These are phyloP conservation scores for Icerya purchasi DNA, from an alignment of 2,888 invertebrate genomes.

Conservation along the genomic window DNA sequence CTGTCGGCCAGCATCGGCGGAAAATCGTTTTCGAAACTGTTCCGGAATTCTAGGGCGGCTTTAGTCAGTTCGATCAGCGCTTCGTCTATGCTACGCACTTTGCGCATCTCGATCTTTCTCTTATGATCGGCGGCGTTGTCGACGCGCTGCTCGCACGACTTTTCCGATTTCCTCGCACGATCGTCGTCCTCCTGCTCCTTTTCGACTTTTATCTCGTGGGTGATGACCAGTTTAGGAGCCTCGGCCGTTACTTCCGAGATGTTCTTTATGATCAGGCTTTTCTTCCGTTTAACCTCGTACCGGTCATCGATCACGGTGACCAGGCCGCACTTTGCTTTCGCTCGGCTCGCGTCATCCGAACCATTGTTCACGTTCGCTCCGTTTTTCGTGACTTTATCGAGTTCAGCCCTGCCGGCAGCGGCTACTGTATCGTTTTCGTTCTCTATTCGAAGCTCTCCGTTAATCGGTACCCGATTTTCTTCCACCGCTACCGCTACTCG, in stretches of 20 bases:
- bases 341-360: too few relatives aligned
- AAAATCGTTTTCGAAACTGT: not conserved
- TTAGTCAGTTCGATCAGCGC: not conserved
- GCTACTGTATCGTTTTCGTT: too few relatives aligned
- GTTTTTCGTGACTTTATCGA: too few relatives aligned
- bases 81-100: not conserved
- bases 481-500: not conserved
- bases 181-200: not conserved
- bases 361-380: too few relatives aligned
- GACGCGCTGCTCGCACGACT: not conserved
- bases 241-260: not conserved
- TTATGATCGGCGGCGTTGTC: not conserved
- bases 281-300: constrained; percentile 6
- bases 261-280: constrained; percentile 6
- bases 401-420: too few relatives aligned
- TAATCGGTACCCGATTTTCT: not conserved
- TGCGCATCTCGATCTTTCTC: not conserved
- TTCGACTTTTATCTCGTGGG: not conserved
- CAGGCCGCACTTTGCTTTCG: not conserved
- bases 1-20: constrained; percentile 2
- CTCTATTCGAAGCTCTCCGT: too few relatives aligned
- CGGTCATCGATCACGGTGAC: not conserved
- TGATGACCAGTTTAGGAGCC: not conserved
- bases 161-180: not conserved
- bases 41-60: not conserved